Evolutionary conservation across 2,797 vertebrate genomes (phyloP).

Genomic region (Xenentodon cancila): DNA sequence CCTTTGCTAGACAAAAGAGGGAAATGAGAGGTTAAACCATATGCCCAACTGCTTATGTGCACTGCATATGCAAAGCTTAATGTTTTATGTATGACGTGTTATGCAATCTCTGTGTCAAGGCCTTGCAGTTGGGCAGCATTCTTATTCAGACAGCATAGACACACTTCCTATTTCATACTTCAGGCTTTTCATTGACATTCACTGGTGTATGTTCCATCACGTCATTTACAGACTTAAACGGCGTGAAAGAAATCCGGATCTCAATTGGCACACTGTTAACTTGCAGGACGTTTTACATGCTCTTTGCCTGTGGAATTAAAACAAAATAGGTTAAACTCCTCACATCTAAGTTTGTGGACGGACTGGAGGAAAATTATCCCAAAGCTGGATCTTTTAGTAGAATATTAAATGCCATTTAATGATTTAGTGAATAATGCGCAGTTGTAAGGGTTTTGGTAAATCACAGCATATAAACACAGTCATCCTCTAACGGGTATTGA

Average conservation of each 20-base stretch:
- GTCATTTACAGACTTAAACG: slow-evolving; percentile 53
- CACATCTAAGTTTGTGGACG: neutral
- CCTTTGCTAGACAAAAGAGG: slow-evolving; percentile 49
- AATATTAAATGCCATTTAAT: slow-evolving; percentile 11
- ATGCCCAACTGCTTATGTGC: slow-evolving; percentile 59
- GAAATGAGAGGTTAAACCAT: slow-evolving; percentile 60
- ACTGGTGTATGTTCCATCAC: slow-evolving; percentile 47
- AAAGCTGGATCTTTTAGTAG: neutral
- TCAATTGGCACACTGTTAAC: slow-evolving; percentile 28
- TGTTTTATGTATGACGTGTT: slow-evolving; percentile 77
- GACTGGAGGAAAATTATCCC: neutral
- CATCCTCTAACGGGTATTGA: too few relatives aligned
- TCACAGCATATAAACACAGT: too few relatives aligned
- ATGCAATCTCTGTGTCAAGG: slow-evolving; percentile 69
- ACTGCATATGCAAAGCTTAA: slow-evolving; percentile 66
- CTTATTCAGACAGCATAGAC: slow-evolving; percentile 54
- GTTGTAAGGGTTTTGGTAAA: neutral
- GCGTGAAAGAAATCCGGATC: slow-evolving; percentile 28
- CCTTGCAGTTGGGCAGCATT: slow-evolving; percentile 56
- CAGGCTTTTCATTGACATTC: slow-evolving; percentile 46
- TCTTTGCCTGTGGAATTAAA: slow-evolving; percentile 9
- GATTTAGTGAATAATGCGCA: neutral
- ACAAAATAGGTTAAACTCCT: neutral
- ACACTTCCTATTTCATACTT: slow-evolving; percentile 50
- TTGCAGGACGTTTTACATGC: slow-evolving; percentile 29